phyloP scores from a whole-genome alignment of 2,797 vertebrate species.

The Falco concolor region DNA sequence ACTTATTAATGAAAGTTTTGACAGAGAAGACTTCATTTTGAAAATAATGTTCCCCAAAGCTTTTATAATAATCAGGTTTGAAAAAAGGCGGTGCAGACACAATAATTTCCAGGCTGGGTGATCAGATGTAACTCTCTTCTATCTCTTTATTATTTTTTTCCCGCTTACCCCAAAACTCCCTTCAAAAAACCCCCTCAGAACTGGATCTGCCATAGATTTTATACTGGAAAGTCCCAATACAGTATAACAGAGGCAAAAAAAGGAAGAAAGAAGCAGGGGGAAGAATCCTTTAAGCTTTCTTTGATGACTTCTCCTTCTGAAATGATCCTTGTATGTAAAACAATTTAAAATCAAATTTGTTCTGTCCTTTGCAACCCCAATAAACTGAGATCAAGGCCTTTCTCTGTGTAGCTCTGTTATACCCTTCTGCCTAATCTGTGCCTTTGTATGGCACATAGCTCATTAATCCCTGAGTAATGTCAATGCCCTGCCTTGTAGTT shows the following conservation, averaged over 20 bases:
- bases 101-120: constrained; percentile 54
- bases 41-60: constrained; percentile 52
- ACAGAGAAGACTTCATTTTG: constrained; percentile 66
- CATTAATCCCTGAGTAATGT: not conserved
- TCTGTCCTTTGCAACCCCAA: not conserved
- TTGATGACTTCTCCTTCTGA: not conserved
- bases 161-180: not conserved
- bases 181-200: not conserved
- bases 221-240: not conserved
- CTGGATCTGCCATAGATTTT: not conserved
- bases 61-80: constrained; percentile 58
- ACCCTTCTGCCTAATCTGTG: not conserved
- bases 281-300: not conserved
- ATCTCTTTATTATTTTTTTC: not conserved
- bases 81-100: constrained; percentile 26
- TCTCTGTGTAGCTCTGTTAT: not conserved
- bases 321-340: not conserved
- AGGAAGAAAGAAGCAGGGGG: not conserved
- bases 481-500: not conserved
- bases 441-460: not conserved
- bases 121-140: not conserved
- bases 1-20: constrained; percentile 61
- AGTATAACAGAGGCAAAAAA: not conserved
- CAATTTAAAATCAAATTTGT: not conserved
- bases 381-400: not conserved